Conservation (phyloP, 2,888 invertebrate species). For the Drosophila borborema region DNA sequence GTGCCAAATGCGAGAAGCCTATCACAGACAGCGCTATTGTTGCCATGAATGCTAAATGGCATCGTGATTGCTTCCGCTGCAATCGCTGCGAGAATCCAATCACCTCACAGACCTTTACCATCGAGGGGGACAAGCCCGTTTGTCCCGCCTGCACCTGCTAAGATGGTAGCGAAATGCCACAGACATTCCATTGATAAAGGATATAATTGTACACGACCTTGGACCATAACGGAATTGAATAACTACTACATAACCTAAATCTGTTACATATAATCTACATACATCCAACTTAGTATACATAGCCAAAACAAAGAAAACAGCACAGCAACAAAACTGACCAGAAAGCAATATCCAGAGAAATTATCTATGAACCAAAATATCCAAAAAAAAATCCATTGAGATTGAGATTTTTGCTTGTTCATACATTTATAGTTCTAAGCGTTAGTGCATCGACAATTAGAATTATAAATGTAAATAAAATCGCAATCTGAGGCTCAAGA, state of each 20-base stretch:
- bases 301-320: background rate
- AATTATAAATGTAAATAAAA: slow-evolving; percentile 39
- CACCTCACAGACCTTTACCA: slow-evolving; percentile 91
- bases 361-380: too few relatives aligned
- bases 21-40: slow-evolving; percentile 94
- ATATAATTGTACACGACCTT: background rate
- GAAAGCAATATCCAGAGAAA: background rate
- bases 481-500: slow-evolving; percentile 31
- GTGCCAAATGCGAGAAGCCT: slow-evolving; percentile 92
- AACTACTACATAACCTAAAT: background rate
- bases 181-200: background rate
- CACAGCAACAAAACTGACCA: background rate
- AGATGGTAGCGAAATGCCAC: background rate
- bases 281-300: background rate
- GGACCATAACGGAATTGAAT: background rate
- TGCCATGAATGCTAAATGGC: slow-evolving; percentile 97
- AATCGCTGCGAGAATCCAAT: slow-evolving; percentile 92
- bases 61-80: slow-evolving; percentile 97
- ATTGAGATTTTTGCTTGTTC: slow-evolving; percentile 30
- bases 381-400: slow-evolving; percentile 11
- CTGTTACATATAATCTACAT: background rate
- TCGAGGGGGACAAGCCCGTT: slow-evolving; percentile 90
- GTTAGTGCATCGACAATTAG: slow-evolving; percentile 7
- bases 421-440: slow-evolving; percentile 48
- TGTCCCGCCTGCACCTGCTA: slow-evolving; percentile 88